A percentile compares a stretch with the other conserved stretches of the same genome.
These are phyloP conservation scores for Oscheius sp. DNA, from an alignment of 2,888 invertebrate species.

Conservation along the genomic window DNA sequence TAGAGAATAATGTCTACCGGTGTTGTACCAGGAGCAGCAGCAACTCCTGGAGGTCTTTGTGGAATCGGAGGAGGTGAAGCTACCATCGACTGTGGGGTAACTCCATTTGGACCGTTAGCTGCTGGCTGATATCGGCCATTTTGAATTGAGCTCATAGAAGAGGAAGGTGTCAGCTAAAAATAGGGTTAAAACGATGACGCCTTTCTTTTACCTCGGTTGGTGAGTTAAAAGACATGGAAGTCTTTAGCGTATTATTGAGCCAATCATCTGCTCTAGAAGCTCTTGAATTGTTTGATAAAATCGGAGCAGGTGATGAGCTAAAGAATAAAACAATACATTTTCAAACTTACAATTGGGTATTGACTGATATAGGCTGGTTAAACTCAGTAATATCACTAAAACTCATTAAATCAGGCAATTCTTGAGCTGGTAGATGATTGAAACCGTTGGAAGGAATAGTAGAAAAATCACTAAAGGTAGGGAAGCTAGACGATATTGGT, in stretches of 20 bases:
- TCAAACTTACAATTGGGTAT: constrained; percentile 2
- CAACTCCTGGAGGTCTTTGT: constrained; percentile 9
- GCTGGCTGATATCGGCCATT: not conserved
- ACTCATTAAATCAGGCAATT: constrained; percentile 1
- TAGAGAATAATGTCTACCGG: not conserved
- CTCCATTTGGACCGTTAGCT: not conserved
- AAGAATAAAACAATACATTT: too few relatives aligned
- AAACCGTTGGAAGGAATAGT: constrained; percentile 27
- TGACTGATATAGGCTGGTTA: constrained; percentile 6
- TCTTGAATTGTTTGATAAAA: not conserved
- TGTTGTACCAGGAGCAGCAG: not conserved
- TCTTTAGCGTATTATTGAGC: constrained; percentile 54
- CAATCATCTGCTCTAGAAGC: constrained; percentile 54
- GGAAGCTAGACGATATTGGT: not conserved
- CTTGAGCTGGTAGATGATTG: constrained; percentile 30
- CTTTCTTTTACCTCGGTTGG: constrained; percentile 1
- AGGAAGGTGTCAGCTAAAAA: constrained; percentile 2
- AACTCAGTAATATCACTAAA: not conserved
- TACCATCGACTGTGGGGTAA: too few relatives aligned
- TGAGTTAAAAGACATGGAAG: constrained; percentile 38
- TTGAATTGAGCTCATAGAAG: constrained; percentile 3
- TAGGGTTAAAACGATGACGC: not conserved
- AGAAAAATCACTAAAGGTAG: not conserved
- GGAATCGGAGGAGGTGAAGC: constrained; percentile 31
- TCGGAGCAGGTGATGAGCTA: constrained; percentile 3